Base-by-base conservation (phyloP, 1,140 invertebrate genomes). In the Muscidifurax raptorellus region DNA sequence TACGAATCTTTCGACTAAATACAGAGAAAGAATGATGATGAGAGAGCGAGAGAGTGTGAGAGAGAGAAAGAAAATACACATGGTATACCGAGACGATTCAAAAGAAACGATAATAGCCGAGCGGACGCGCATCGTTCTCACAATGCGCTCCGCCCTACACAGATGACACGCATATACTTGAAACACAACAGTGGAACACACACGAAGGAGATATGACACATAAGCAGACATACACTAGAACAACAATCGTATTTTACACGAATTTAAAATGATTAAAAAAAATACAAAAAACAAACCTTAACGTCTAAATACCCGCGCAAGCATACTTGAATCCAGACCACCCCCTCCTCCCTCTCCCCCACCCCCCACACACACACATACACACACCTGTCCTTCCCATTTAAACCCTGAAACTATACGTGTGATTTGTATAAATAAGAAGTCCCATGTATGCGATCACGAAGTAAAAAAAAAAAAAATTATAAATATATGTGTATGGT, bases 1-100 rank as follows among this genome's bases (percentile, higher is more conserved):
- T 87, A 87, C 78, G 86, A 88, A 84, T 87, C 83, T 90, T 90
- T 90, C 86, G 87, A 85, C 66, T 40, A 36, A 74, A 74, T 30
- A 89, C 87, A 87, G 87, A 87, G 84, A 90, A 75, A 82, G 76
- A 28, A 83, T 78, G 80, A 86, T 30, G 27, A 74, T 74, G 80
- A 32, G 81, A 76, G 69, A 86, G 67, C 77, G 79, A 76, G 66
- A 86, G 36, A 86, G 75, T 75, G 30, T 10, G 64, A 66, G 77
- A 79, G 59, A 75, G 40, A 59, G 71, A 25, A 72, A 82, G 28
- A 40, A 28, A 44, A 86, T 78, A 82, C 47, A 86, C 71, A 84
- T 85, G 25, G 72, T 80, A 85, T 40, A 86, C 52, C 84, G 82
- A 83, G 80, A 84, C 77, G 74, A 81, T 79, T 83, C 66, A 72